Percentiles rank a stretch among this genome's conserved stretches.
These are phyloP conservation scores for Agrilus planipennis DNA, from an alignment of 1,140 invertebrate genomes.

Conservation along the genomic window DNA sequence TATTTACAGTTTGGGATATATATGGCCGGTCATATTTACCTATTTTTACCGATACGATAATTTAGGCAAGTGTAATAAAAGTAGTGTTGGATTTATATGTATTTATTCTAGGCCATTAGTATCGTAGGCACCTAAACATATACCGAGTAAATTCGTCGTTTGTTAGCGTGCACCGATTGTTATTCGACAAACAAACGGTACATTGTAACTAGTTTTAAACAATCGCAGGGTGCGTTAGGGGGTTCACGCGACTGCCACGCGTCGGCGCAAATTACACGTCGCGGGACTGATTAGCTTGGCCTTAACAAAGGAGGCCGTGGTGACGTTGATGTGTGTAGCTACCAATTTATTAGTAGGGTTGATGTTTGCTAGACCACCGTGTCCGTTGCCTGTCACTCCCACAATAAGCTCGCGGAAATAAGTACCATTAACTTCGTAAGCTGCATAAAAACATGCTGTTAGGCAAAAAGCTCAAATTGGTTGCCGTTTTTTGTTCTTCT, in stretches of 20 bases:
- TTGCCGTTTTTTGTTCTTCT: no score
- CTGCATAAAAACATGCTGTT: no score
- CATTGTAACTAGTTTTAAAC: conserved; percentile 28
- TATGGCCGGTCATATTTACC: no score
- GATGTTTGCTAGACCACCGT: conserved; percentile 15
- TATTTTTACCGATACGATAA: no score
- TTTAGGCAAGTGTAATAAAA: no score
- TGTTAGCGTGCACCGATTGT: conserved; percentile 2
- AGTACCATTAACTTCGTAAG: conserved; percentile 11
- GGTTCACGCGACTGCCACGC: conserved; percentile 27
- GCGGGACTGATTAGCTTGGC: conserved; percentile 25
- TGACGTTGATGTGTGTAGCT: conserved; percentile 33
- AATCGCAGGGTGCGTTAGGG: conserved; percentile 17
- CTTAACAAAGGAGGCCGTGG: conserved; percentile 24
- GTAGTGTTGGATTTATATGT: no score
- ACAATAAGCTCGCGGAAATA: conserved; percentile 1
- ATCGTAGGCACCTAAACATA: no score
- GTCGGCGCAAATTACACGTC: conserved; percentile 29
- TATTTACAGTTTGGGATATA: no score
- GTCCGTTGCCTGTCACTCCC: conserved; percentile 12
- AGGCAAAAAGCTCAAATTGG: no score
- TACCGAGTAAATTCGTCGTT: no score
- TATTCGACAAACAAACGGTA: conserved; percentile 18
- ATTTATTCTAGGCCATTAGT: no score
- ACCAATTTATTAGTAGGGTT: conserved; percentile 27